Base-by-base conservation (phyloP, 2,888 invertebrate species). In the Pseudococcus longispinus region DNA sequence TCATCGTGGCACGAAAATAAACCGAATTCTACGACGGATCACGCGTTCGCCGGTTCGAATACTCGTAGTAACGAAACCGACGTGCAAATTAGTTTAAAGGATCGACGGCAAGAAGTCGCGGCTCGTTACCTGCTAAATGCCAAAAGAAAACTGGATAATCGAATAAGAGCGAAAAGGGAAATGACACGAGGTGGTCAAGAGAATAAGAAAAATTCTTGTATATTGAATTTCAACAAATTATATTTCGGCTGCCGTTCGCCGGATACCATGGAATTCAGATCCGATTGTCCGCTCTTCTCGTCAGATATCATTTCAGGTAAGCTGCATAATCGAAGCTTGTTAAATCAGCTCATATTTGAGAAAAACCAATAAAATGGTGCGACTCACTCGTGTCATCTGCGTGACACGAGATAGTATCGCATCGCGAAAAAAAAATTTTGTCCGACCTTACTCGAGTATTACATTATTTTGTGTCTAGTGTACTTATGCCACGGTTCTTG, bases 401-500 rank as follows among this genome's bases (percentile, higher is more conserved):
- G n/a, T n/a, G n/a, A n/a, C n/a, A 37, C 37, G 44, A 44, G 9
- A 44, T 44, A 18, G 51, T 2, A 44, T 15, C 46, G n/a, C 46
- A 46, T 13, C 55, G 18, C n/a, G 55, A 4, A 55, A 8, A 23
- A 60, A 60, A 60, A 60, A 23, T 23, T 29, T 84, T 84, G 15
- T 87, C 23, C 80, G 26, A 26, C 84, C 23, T 84, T 26, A 26
- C 84, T 87, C 26, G 51, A 83, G 55, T 87, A 46, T 80, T 60
- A 23, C 23, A 60, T 60, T 74, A 70, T 89, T n/a, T n/a, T 88
- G 91, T 91, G 23, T 92, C 37, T 37, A 96, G 96, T 95, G 88
- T 97, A 96, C 92, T 95, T 95, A 65, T 97, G 97, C 91, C 96
- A 96, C 91, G 97, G 96, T 84, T 94, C 95, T 80, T 97, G 97